Evolutionary conservation across 2,797 vertebrate species (phyloP).

Genomic region (Sebastes nivosus): DNA sequence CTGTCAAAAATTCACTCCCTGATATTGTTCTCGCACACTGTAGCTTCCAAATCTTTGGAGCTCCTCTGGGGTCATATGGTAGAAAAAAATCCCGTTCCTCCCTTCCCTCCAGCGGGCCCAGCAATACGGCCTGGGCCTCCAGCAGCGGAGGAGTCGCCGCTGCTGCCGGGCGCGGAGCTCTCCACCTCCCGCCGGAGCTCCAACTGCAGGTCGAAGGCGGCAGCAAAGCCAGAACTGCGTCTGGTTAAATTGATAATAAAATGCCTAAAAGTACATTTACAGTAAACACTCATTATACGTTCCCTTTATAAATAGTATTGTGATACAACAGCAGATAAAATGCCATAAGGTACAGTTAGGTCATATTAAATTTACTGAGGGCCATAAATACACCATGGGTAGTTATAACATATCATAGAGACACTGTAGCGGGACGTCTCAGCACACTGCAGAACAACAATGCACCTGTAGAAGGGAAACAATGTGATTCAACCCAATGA

Average conservation of each 20-base stretch:
- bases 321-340: neutral
- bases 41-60: no score
- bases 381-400: neutral
- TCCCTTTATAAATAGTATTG: neutral
- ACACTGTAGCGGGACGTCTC: neutral
- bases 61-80: no score
- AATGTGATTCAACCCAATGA: neutral
- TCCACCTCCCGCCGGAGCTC: no score
- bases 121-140: no score
- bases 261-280: neutral
- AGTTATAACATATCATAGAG: neutral
- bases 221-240: no score
- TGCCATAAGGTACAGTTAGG: neutral
- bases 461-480: neutral
- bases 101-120: no score
- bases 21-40: no score
- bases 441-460: neutral
- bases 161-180: no score
- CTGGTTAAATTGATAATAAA: neutral
- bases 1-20: no score
- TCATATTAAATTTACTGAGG: neutral
- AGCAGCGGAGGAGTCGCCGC: no score
- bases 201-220: no score
- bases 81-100: neutral
- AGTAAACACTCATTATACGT: neutral